phyloP scores from a whole-genome alignment of 1,140 invertebrate genomes.

The Platyscapa corneri region DNA sequence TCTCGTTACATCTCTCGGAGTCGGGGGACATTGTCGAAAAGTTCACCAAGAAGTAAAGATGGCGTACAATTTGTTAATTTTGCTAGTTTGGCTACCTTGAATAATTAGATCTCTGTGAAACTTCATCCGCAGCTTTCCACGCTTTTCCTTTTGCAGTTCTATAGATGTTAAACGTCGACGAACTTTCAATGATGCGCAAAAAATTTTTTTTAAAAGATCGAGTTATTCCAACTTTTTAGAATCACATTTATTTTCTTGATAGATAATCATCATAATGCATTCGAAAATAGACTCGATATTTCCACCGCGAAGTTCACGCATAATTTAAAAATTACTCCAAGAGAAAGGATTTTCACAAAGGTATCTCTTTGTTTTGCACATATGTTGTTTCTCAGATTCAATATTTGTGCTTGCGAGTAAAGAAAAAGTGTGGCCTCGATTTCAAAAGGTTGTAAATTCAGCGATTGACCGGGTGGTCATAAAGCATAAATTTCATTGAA shows the following conservation, averaged over 20 bases:
- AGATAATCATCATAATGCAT: not conserved
- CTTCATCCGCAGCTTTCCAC: not conserved
- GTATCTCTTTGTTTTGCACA: not conserved
- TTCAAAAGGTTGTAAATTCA: not conserved
- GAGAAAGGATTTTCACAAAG: too few relatives aligned
- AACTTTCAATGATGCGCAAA: not conserved
- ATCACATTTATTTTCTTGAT: not conserved
- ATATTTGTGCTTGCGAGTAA: not conserved
- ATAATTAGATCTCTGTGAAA: not conserved
- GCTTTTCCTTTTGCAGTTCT: not conserved
- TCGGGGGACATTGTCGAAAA: not conserved
- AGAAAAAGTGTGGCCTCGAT: not conserved
- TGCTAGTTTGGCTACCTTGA: not conserved
- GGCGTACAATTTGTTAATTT: not conserved
- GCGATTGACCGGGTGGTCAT: not conserved
- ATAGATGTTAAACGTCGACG: not conserved
- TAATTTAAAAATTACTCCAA: too few relatives aligned
- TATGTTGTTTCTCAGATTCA: not conserved
- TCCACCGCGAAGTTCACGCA: too few relatives aligned
- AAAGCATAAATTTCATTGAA: conserved; percentile 36
- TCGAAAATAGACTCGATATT: not conserved
- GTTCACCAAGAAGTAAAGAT: not conserved
- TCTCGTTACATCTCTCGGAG: not conserved
- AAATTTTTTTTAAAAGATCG: not conserved
- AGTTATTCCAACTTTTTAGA: not conserved